phyloP scores from a whole-genome alignment of 2,888 invertebrate genomes.

The Dermolepida albohirtum region DNA sequence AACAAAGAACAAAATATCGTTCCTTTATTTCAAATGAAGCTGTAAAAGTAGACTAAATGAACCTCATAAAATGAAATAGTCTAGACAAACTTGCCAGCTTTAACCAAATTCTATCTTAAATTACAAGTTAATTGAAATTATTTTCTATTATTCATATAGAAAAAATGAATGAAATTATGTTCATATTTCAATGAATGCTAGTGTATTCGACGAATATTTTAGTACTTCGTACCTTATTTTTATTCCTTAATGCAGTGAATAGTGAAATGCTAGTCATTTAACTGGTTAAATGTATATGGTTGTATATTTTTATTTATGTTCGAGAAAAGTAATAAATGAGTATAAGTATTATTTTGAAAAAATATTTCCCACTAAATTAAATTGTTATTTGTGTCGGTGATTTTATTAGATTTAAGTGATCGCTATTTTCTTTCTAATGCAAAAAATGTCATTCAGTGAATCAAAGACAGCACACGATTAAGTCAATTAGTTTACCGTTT shows the following conservation, averaged over 20 bases:
- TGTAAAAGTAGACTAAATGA: too few relatives aligned
- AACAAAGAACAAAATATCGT: too few relatives aligned
- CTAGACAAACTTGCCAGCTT: too few relatives aligned
- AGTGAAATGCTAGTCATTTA: constrained; percentile 62
- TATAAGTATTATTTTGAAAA: constrained; percentile 9
- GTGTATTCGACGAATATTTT: neutral
- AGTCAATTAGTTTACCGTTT: constrained; percentile 29
- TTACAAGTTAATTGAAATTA: too few relatives aligned
- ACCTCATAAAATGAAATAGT: too few relatives aligned
- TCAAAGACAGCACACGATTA: constrained; percentile 6
- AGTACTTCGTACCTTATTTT: constrained; percentile 15
- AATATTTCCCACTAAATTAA: neutral
- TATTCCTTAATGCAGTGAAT: constrained; percentile 55
- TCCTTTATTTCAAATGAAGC: too few relatives aligned
- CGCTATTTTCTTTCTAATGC: neutral
- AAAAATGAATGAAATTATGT: too few relatives aligned
- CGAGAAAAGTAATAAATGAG: neutral
- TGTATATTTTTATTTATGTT: constrained; percentile 53
- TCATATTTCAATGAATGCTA: neutral
- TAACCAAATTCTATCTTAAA: too few relatives aligned
- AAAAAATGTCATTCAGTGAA: neutral
- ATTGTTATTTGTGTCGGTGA: constrained; percentile 10
- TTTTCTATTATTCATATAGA: too few relatives aligned
- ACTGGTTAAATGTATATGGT: constrained; percentile 53
- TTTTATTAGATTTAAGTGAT: constrained; percentile 7